A percentile compares a stretch with the other conserved stretches of the same genome.
phyloP scores from a whole-genome alignment of 2,797 vertebrate genomes.

The Cygnus olor region DNA sequence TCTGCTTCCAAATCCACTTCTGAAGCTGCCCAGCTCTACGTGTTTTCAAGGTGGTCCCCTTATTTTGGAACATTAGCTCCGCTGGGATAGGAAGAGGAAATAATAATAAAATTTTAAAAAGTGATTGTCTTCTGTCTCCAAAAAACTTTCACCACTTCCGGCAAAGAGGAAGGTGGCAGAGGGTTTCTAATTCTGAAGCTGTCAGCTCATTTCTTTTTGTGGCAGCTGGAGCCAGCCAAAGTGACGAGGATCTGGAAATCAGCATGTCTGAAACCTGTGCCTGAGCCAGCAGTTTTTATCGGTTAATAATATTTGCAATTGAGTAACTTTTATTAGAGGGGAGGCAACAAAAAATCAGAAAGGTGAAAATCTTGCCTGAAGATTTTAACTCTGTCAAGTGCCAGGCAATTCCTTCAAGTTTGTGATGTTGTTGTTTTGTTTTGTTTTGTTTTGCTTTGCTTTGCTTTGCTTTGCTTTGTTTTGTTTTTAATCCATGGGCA shows the following conservation, averaged over 20 bases:
- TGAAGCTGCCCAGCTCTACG: background rate
- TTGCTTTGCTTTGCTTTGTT: background rate
- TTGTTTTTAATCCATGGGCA: background rate
- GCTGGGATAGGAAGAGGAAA: background rate
- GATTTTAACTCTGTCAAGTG: background rate
- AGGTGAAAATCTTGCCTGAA: background rate
- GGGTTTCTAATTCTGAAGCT: slow-evolving; percentile 37
- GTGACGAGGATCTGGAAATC: background rate
- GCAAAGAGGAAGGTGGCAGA: slow-evolving; percentile 17
- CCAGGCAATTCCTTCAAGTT: background rate
- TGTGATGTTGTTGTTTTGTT: too few relatives aligned
- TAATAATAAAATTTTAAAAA: too few relatives aligned
- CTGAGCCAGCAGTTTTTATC: slow-evolving; percentile 41
- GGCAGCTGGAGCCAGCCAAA: slow-evolving; percentile 16
- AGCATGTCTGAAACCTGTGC: background rate
- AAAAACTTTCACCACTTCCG: background rate
- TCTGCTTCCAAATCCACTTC: background rate
- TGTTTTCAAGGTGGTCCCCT: background rate
- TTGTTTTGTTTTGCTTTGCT: too few relatives aligned
- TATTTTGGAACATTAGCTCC: background rate
- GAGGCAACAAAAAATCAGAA: background rate
- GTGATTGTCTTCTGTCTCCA: background rate
- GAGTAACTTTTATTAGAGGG: background rate
- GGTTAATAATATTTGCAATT: slow-evolving; percentile 46
- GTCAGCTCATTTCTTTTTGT: slow-evolving; percentile 20